phyloP scores from a whole-genome alignment of 2,797 vertebrate species.

The Peromyscus attwateri region DNA sequence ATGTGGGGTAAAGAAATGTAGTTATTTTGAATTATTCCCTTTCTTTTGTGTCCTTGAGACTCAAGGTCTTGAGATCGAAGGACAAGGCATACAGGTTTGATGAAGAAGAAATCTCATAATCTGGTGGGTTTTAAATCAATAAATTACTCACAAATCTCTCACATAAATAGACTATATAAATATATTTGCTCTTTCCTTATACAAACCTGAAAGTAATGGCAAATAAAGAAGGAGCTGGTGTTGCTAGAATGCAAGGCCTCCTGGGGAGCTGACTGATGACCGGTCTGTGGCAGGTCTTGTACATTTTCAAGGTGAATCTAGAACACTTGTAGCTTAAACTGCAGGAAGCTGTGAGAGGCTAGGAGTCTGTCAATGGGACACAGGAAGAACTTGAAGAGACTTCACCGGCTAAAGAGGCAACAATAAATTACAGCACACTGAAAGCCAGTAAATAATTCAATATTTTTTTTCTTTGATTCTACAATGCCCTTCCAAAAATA shows the following conservation, averaged over 20 bases:
- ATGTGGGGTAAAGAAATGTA: not conserved
- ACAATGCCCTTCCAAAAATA: not conserved
- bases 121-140: not conserved
- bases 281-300: not conserved
- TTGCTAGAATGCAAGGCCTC: not conserved
- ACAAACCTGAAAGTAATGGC: not conserved
- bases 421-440: not conserved
- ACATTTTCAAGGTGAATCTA: not conserved
- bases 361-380: not conserved
- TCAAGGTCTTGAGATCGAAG: not conserved
- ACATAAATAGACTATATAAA: not conserved
- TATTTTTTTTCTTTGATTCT: not conserved
- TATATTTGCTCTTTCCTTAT: not conserved
- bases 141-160: not conserved
- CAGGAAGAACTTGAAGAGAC: not conserved
- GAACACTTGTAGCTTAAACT: not conserved
- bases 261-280: not conserved
- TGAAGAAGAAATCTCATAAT: not conserved
- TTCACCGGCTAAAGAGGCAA: not conserved
- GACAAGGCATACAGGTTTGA: not conserved
- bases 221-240: not conserved
- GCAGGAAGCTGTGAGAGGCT: not conserved
- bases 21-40: slow-evolving; percentile 4
- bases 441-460: not conserved
- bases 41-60: not conserved